These are phyloP conservation scores for Chelon auratus DNA, from an alignment of 2,797 vertebrate species.

Conservation along the genomic window DNA sequence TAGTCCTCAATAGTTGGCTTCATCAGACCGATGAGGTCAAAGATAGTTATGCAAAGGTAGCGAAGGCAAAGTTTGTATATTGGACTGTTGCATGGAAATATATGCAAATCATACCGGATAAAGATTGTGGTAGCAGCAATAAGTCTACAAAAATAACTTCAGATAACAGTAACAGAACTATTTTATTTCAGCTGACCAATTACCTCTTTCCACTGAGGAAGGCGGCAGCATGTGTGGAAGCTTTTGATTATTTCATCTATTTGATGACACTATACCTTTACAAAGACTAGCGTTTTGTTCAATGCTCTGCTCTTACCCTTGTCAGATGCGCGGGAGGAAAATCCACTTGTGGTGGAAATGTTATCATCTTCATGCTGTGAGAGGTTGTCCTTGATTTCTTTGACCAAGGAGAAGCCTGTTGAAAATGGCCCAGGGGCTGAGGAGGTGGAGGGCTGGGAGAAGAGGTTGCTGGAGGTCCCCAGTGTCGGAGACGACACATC, in stretches of 20 bases:
- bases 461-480: constrained; percentile 75
- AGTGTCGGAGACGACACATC: constrained; percentile 85
- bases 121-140: not conserved
- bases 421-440: constrained; percentile 85
- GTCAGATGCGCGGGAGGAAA: constrained; percentile 98
- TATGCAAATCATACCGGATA: not conserved
- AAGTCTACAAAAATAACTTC: not conserved
- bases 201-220: not conserved
- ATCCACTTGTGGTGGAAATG: constrained; percentile 99
- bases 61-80: not conserved
- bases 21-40: not conserved
- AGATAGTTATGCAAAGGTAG: not conserved
- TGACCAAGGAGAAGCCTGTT: constrained; percentile 91
- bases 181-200: not conserved
- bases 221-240: too few species aligned
- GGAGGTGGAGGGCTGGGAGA: constrained; percentile 94
- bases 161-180: not conserved
- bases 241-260: not conserved
- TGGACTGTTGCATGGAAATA: not conserved
- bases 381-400: constrained; percentile 98
- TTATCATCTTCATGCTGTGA: constrained; percentile 99
- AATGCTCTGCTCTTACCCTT: constrained; percentile 86
- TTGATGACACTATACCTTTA: too few species aligned
- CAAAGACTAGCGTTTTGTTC: not conserved
- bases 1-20: not conserved